Conservation (phyloP, 2,888 invertebrate genomes). For the Gastrophysa polygoni region DNA sequence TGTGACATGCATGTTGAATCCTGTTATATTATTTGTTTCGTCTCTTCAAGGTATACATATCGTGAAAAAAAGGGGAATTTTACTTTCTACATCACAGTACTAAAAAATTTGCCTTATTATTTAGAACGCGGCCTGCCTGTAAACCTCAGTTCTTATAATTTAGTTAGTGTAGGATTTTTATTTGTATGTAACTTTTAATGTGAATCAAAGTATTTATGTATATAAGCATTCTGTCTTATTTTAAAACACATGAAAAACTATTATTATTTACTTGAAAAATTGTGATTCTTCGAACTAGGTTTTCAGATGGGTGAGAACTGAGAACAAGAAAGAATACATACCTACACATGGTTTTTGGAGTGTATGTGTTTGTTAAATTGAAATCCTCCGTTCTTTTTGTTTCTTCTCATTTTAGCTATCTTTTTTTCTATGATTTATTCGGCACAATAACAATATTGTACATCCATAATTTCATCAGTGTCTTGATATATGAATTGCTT, state of each 20-base stretch:
- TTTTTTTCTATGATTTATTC: slow-evolving; percentile 15
- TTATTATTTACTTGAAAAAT: slow-evolving; percentile 25
- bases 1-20: slow-evolving; percentile 46
- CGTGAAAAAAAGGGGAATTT: slow-evolving; percentile 40
- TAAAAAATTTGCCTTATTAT: slow-evolving; percentile 26
- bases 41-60: slow-evolving; percentile 49
- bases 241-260: slow-evolving; percentile 27
- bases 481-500: background rate
- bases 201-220: slow-evolving; percentile 35
- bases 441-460: slow-evolving; percentile 14
- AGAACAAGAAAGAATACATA: slow-evolving; percentile 13
- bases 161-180: slow-evolving; percentile 30
- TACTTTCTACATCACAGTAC: slow-evolving; percentile 38
- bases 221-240: slow-evolving; percentile 33
- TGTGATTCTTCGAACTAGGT: slow-evolving; percentile 30
- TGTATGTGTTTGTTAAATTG: slow-evolving; percentile 16
- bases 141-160: slow-evolving; percentile 27
- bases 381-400: slow-evolving; percentile 6
- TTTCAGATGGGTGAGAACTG: slow-evolving; percentile 31
- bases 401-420: background rate
- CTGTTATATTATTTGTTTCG: slow-evolving; percentile 39
- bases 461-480: slow-evolving; percentile 12
- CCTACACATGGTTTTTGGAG: slow-evolving; percentile 28
- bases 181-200: slow-evolving; percentile 35
- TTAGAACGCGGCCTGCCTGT: slow-evolving; percentile 19